Evolutionary conservation across 2,113 vertebrate genomes (phyloP), one percentile per base, ranked within the genome.

Genomic region (Dasyornis broadbenti): DNA sequence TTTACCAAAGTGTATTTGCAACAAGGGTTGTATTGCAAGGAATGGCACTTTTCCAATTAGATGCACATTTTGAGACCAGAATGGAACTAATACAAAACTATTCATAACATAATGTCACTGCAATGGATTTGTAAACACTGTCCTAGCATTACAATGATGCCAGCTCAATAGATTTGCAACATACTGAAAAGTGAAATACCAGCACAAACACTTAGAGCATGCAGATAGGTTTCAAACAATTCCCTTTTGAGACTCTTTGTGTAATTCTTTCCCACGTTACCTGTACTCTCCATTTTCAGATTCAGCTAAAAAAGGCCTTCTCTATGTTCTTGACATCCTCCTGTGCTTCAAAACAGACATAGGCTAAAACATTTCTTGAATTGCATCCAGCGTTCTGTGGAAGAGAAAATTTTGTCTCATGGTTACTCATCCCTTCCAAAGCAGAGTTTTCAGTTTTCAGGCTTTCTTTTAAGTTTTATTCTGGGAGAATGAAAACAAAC

Each of bases 41-140:
- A 87, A 93, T 95, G 93, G 6, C 35, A 88, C 65, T 45, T 83
- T 93, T 95, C 81, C 53, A 92, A 86, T 83, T 93, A 86, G 78
- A 68, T 79, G 42, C 15, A 92, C 39, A 82, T 95, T 95, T 94
- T 79, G 59, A 93, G 28, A 66, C 20, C 30, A 72, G 24, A 94
- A 92, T 68, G 24, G 81, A 77, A 45, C 72, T 22, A 35, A 86
- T 83, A 71, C 10, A 47, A 53, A 15, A 66, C 65, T 53, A 45
- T 94, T 94, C 76, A 59, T n/a, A 82, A 82, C 39, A 61, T 27
- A 68, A 50, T 45, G 17, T 5, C 39, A 16, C 28, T 73, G 31
- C 23, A 89, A 57, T 56, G 69, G 42, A 37, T 78, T 94, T 14
- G 2, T 49, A 75, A 87, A 60, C 52, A 52, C 27, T 59, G 11